A percentile compares a stretch with the other conserved stretches of the same genome.
Evolutionary conservation across 2,113 vertebrate genomes (phyloP).

Genomic region (Labeo rohita): DNA sequence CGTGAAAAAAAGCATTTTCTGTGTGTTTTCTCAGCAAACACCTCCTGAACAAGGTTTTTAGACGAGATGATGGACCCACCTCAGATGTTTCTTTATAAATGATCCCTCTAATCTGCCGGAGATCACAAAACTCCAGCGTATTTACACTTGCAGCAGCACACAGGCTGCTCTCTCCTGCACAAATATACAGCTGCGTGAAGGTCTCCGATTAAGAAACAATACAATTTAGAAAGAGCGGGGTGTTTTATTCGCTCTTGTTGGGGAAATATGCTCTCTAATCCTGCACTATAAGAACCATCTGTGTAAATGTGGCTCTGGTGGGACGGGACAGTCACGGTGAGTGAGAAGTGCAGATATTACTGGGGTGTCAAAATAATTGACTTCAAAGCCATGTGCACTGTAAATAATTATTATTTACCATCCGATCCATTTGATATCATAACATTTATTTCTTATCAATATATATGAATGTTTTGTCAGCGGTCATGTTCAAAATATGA

Average conservation of each 20-base stretch:
- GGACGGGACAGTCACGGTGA: conserved; percentile 58
- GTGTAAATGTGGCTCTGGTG: conserved; percentile 68
- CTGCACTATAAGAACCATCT: conserved; percentile 77
- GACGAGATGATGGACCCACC: conserved; percentile 36
- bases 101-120: conserved; percentile 50
- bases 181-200: conserved; percentile 74
- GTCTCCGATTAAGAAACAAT: conserved; percentile 75
- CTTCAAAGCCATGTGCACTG: background rate
- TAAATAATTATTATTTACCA: background rate
- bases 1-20: background rate
- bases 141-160: conserved; percentile 52
- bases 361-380: background rate
- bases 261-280: conserved; percentile 76
- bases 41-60: conserved; percentile 1
- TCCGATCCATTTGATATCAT: background rate
- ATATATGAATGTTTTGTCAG: background rate
- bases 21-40: conserved; percentile 11
- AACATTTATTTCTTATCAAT: background rate
- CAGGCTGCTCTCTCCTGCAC: conserved; percentile 55
- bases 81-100: conserved; percentile 56
- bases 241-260: conserved; percentile 69
- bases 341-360: background rate
- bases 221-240: conserved; percentile 63
- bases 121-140: conserved; percentile 55
- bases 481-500: background rate